Evolutionary conservation across 1,140 invertebrate species (phyloP), one percentile per base, ranked within the genome.

Genomic region (Notospermus geniculatus): DNA sequence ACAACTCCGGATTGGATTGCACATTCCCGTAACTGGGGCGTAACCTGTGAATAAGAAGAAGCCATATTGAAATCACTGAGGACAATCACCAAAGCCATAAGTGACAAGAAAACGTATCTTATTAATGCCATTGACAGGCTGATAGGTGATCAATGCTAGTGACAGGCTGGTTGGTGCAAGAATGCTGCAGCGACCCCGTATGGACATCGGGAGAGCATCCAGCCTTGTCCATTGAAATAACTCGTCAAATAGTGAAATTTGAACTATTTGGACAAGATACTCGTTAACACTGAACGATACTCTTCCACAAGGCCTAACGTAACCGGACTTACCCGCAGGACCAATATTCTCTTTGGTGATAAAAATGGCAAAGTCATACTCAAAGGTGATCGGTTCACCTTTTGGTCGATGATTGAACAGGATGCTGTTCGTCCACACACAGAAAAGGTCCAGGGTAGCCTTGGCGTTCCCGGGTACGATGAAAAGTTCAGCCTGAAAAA

Each of bases 1-100:
- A 79, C 93, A 96, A n/a, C 88, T 90, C 15, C 89, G 75, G 13
- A 84, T 79, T 0, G 86, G 80, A 60, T 88, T 87, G 78, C 93
- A 96, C 83, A 95, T 91, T 28, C 89, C 90, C 0, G 86, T 87
- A 1, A 92, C 89, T 1, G 90, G 89, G 1, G 90, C 90, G 74
- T 89, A 91, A 2, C 90, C 90, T 56, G 59, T 19, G n/a, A 64
- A 66, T 56, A 29, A 29, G 53, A n/a, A 29, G 28, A 13, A 11
- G 28, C 17, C 22, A 54, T 13, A 36, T 36, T 36, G 32, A 36
- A 7, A 15, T 36, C n/a, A 7, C n/a, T 27, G n/a, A 43, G 39
- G 39, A 13, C 19, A 43, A 13, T 43, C 19, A 19, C 19, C 19
- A 19, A 43, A 43, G 19, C 11, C 39, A 43, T 13, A 19, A 43